phyloP scores from a whole-genome alignment of 2,797 vertebrate genomes.

The Cephalopachus bancanus region DNA sequence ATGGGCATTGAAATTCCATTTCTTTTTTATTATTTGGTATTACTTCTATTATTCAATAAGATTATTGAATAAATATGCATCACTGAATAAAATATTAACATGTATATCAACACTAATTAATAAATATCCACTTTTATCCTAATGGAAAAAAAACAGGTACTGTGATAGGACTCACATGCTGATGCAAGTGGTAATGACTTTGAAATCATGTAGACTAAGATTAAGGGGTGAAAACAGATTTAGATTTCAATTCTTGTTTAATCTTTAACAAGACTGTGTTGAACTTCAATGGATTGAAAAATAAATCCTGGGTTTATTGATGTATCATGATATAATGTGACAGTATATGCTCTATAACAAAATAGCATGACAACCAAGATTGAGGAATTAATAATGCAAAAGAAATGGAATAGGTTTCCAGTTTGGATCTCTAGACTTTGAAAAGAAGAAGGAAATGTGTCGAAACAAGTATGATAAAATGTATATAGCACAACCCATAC shows the following conservation, averaged over 20 bases:
- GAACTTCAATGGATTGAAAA: neutral
- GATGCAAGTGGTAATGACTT: neutral
- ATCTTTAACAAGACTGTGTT: neutral
- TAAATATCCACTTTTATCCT: neutral
- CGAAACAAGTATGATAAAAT: constrained; percentile 7
- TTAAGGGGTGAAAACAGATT: neutral
- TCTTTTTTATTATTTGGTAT: neutral
- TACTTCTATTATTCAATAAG: neutral
- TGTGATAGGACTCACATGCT: neutral
- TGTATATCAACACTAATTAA: neutral
- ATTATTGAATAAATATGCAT: neutral
- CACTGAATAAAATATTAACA: neutral
- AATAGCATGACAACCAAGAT: neutral
- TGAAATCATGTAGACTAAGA: constrained; percentile 8
- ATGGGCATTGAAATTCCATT: neutral
- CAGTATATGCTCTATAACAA: neutral
- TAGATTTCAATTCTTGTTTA: neutral
- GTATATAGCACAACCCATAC: neutral
- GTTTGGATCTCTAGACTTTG: neutral
- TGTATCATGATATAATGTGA: neutral
- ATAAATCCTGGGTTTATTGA: neutral
- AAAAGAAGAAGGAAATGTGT: constrained; percentile 32
- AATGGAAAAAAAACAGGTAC: neutral
- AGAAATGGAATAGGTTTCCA: neutral
- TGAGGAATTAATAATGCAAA: neutral